Conservation (phyloP, 2,888 invertebrate species). For the Liopterus haemorrhoidalis region DNA sequence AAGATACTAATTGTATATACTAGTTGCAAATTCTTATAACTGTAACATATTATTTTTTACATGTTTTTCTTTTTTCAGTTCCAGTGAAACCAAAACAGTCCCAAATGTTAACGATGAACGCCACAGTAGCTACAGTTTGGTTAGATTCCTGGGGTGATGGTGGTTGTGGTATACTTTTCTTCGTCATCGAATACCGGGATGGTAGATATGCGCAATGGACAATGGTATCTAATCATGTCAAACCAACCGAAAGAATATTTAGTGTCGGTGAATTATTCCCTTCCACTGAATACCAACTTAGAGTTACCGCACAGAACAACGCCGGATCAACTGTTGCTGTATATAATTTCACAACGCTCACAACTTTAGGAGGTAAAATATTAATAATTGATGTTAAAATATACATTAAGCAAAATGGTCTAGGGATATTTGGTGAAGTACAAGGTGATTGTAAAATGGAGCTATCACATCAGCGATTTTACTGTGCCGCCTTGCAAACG, state of each 20-base stretch:
- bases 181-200: constrained; percentile 72
- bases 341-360: constrained; percentile 80
- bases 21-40: constrained; percentile 2
- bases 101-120: constrained; percentile 76
- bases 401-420: neutral
- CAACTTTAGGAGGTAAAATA: constrained; percentile 64
- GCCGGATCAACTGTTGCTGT: constrained; percentile 77
- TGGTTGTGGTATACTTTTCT: constrained; percentile 80
- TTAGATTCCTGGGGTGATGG: constrained; percentile 85
- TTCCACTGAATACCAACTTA: constrained; percentile 66
- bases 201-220: constrained; percentile 66
- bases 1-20: neutral
- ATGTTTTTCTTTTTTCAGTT: constrained; percentile 46
- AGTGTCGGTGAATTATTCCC: constrained; percentile 72
- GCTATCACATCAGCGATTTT: no score
- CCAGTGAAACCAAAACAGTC: constrained; percentile 74
- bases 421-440: no score
- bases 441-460: constrained; percentile 32
- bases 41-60: neutral
- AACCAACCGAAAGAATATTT: constrained; percentile 73
- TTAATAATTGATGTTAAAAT: constrained; percentile 20
- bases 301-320: constrained; percentile 78
- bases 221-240: constrained; percentile 74
- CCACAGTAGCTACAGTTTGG: constrained; percentile 81
- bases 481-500: no score